These are phyloP conservation scores for Paralinhomoeus sp. DNA, from an alignment of 2,888 invertebrate species.

Conservation along the genomic window DNA sequence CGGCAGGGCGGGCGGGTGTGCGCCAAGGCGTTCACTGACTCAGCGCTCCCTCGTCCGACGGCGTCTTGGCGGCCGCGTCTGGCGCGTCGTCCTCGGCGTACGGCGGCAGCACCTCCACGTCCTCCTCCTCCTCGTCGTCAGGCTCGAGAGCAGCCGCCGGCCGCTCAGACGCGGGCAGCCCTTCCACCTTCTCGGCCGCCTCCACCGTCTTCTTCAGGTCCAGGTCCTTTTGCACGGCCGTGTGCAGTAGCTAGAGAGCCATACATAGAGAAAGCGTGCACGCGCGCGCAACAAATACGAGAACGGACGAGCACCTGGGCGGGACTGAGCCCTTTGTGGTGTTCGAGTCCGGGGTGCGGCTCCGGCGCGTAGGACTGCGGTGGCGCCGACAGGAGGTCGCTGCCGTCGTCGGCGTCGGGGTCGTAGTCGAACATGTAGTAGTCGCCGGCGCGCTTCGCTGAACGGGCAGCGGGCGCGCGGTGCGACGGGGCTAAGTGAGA, in stretches of 20 bases:
- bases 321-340: conserved; percentile 18
- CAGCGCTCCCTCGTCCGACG: not conserved
- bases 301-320: too few relatives aligned
- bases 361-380: not conserved
- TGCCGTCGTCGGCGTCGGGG: conserved; percentile 18
- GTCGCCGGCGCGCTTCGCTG: conserved; percentile 90
- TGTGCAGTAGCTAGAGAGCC: conserved; percentile 18
- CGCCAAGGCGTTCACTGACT: not conserved
- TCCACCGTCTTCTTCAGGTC: conserved; percentile 15
- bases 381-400: conserved; percentile 1
- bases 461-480: conserved; percentile 9
- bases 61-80: not conserved
- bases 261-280: too few relatives aligned
- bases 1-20: too few relatives aligned
- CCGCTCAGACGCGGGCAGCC: conserved; percentile 8
- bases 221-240: conserved; percentile 16
- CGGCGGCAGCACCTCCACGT: not conserved
- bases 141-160: not conserved
- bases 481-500: not conserved
- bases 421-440: conserved; percentile 96
- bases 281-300: too few relatives aligned
- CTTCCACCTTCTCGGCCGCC: conserved; percentile 16
- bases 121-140: not conserved
- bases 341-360: conserved; percentile 12
- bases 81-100: not conserved